Evolutionary conservation across 2,113 vertebrate species (phyloP).

Genomic region (Nothobranchius furzeri): DNA sequence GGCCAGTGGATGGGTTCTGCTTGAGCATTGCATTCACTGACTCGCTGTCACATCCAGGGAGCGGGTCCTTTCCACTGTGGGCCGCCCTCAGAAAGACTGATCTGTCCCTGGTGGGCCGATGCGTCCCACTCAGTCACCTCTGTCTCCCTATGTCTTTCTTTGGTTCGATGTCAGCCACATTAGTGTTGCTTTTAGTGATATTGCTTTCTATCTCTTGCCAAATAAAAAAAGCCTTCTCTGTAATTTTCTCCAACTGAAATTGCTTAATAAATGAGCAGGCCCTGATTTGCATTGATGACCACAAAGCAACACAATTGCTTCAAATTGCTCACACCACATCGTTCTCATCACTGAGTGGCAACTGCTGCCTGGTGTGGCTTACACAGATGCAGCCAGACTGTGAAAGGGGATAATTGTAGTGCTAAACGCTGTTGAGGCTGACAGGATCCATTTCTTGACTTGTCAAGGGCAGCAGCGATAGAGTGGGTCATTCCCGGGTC

Average conservation of each 20-base stretch:
- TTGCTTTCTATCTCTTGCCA: constrained; percentile 44
- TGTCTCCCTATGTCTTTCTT: not conserved
- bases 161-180: constrained; percentile 55
- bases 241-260: constrained; percentile 68
- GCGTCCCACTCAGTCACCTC: constrained; percentile 13
- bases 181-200: constrained; percentile 66
- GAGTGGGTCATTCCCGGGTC: constrained; percentile 52
- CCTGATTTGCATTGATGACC: constrained; percentile 67
- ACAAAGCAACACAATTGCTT: constrained; percentile 72
- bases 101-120: constrained; percentile 29
- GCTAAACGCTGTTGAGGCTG: constrained; percentile 68
- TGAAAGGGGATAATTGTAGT: constrained; percentile 80
- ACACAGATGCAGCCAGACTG: constrained; percentile 73
- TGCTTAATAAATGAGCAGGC: constrained; percentile 70
- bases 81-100: constrained; percentile 36
- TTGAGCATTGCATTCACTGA: constrained; percentile 54
- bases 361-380: constrained; percentile 73
- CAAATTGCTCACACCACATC: constrained; percentile 74
- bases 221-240: constrained; percentile 58
- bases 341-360: constrained; percentile 71
- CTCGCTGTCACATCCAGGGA: constrained; percentile 51
- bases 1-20: constrained; percentile 61
- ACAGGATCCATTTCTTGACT: constrained; percentile 72
- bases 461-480: constrained; percentile 66
- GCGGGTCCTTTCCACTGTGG: constrained; percentile 51